Conservation (phyloP, 2,888 invertebrate genomes). For the Yponomeuta plumbellus region DNA sequence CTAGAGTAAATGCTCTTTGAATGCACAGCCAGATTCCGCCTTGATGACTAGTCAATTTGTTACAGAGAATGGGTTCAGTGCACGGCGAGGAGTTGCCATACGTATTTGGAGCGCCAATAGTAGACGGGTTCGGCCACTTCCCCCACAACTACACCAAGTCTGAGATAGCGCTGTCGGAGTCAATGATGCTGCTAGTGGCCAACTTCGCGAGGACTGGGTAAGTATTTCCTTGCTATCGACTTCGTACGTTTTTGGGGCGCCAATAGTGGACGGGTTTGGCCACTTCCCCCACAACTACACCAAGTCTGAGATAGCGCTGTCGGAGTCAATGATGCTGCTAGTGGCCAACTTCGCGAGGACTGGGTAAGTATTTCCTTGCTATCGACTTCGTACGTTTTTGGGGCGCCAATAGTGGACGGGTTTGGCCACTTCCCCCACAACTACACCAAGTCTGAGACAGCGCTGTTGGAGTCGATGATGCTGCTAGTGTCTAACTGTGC, state of each 20-base stretch:
- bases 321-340: constrained; percentile 88
- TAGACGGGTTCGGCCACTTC: constrained; percentile 84
- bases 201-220: constrained; percentile 89
- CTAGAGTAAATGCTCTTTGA: too few species aligned
- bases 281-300: constrained; percentile 88
- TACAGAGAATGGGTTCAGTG: constrained; percentile 85
- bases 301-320: constrained; percentile 83
- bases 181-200: constrained; percentile 86
- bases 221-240: constrained; percentile 43
- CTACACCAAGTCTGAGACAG: constrained; percentile 85
- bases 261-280: constrained; percentile 82
- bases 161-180: constrained; percentile 86
- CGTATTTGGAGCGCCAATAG: constrained; percentile 87
- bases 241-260: constrained; percentile 84
- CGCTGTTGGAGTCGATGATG: constrained; percentile 87
- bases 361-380: constrained; percentile 77
- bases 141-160: constrained; percentile 86
- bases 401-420: constrained; percentile 86
- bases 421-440: constrained; percentile 85
- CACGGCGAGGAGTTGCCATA: constrained; percentile 90
- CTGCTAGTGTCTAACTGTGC: constrained; percentile 88
- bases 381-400: constrained; percentile 76
- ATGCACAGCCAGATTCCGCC: too few species aligned
- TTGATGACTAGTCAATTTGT: too few species aligned
- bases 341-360: constrained; percentile 88